Percentiles rank a stretch among this genome's conserved stretches.
Conservation (phyloP, 2,113 vertebrate species). For the Lepidothrix coronata region DNA sequence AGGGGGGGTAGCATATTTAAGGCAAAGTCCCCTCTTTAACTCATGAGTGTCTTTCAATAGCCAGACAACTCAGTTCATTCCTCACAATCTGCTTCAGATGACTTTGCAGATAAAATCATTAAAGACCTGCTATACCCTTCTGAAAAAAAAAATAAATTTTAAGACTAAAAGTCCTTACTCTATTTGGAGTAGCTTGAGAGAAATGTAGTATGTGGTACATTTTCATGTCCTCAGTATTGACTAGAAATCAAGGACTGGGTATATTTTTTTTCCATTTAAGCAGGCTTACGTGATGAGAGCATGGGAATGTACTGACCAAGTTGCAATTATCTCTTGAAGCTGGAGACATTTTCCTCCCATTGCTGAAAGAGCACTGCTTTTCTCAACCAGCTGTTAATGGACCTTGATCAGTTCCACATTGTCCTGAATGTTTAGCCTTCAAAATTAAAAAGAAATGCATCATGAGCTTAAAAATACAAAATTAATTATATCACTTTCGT, state of each 20-base stretch:
- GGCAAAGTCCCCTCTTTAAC: neutral
- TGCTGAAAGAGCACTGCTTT: slow-evolving; percentile 77
- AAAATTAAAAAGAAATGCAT: slow-evolving; percentile 19
- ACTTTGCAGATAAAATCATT: neutral
- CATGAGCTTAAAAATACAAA: neutral
- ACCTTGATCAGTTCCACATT: slow-evolving; percentile 87
- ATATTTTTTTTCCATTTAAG: neutral
- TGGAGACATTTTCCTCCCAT: slow-evolving; percentile 83
- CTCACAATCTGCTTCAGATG: neutral
- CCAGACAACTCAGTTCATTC: neutral
- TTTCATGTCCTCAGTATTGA: neutral
- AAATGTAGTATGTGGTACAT: neutral
- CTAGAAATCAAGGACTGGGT: neutral
- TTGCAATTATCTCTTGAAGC: slow-evolving; percentile 82
- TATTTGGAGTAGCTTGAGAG: neutral
- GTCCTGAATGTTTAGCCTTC: slow-evolving; percentile 80
- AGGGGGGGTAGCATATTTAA: neutral
- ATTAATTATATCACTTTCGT: neutral
- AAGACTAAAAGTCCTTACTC: neutral
- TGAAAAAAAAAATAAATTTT: neutral
- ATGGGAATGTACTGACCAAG: neutral
- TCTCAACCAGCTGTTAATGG: slow-evolving; percentile 84
- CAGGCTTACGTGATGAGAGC: neutral
- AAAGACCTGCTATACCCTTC: neutral
- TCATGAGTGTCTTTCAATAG: neutral